Evolutionary conservation across 2,797 vertebrate genomes (phyloP), one percentile per base, ranked within the genome.

Genomic region (Pseudotriccus pelzelni): DNA sequence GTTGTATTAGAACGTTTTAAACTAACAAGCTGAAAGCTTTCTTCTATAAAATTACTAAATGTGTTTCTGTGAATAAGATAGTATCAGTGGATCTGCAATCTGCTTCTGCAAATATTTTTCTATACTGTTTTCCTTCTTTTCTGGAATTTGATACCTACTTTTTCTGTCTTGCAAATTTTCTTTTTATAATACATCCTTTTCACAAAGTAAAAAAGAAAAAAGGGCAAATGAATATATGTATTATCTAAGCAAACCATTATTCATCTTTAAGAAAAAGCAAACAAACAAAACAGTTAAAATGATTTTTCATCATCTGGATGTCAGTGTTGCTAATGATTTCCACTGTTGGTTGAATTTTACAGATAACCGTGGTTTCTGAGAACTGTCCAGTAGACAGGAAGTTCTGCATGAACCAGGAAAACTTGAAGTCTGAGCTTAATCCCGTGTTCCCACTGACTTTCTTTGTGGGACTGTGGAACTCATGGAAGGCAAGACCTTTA

Each of bases 1-100:
- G 34, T 77, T 87, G 72, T 91, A 94, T 94, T 88, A 88, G 70
- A 69, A 36, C 30, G 60, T 87, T 91, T 88, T 63, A 87, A 92
- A 92, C 3, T 49, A 92, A 83, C 58, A 91, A 88, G 66, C 18
- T 68, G 77, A 95, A 94, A 90, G 37, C n/a, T 82, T 52, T 81
- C 39, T 78, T 52, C 50, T 66, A 50, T 19, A 13, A 87, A 94
- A 94, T 91, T 80, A 59, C 20, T 64, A 73, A 46, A 25, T 46
- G 20, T 76, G 36, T 78, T 85, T 52, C 56, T 66, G 41, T 75
- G 41, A 59, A 62, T 19, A 55, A 47, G 49, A 32, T 23, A 22
- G 22, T 76, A 23, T 28, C 60, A 28, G 27, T 83, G 39, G 28
- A 46, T 77, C 52, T 93, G 58, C 66, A 84, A 25, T 49, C 56